Base-by-base conservation (phyloP, 1,140 invertebrate genomes). In the Adoxophyes honmai region DNA sequence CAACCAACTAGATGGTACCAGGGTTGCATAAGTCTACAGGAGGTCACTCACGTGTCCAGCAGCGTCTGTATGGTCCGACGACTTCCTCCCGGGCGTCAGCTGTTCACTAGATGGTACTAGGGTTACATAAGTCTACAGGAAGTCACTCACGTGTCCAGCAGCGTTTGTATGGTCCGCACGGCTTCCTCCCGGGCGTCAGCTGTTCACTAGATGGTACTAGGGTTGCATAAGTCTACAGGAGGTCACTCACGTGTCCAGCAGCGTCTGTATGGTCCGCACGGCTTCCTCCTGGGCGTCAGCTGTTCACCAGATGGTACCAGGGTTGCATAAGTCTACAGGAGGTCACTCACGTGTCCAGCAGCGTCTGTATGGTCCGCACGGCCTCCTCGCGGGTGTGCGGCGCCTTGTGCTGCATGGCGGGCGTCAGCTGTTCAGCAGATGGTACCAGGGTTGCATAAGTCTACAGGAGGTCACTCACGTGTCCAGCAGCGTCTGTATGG, bases 341-440 rank as follows among this genome's bases (percentile, higher is more conserved):
- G 75, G 4, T 34, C 4, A 34, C 33, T 11, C 16, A 48, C 42
- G 18, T 48, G 42, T 48, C 9, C n/a, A 37, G 35, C 18, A 38
- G n/a, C 11, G 7, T 11, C 10, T 9, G 9, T 15, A 48, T 33
- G 21, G 38, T 9, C 15, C 11, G 11, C 13, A 57, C 10, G 11
- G 52, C 11, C 35, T 52, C 33, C n/a, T 58, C 56, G 1, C 56
- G 4, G 33, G 33, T 34, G 33, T 34, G 33, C 8, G 44, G 51
- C 93, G 94, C 94, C 72, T 96, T 94, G 18, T 97, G 86, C 10
- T 94, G 94, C 54, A 94, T 93, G 42, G 94, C 90, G 90, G 5
- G 56, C 42, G 33, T 51, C 4, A 9, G 75, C 4, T 34, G 33
- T 34, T n/a, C n/a, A n/a, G n/a, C n/a, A n/a, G n/a, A n/a, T n/a